Base-by-base conservation (phyloP, 2,888 invertebrate genomes). In the Adela reaumurella region DNA sequence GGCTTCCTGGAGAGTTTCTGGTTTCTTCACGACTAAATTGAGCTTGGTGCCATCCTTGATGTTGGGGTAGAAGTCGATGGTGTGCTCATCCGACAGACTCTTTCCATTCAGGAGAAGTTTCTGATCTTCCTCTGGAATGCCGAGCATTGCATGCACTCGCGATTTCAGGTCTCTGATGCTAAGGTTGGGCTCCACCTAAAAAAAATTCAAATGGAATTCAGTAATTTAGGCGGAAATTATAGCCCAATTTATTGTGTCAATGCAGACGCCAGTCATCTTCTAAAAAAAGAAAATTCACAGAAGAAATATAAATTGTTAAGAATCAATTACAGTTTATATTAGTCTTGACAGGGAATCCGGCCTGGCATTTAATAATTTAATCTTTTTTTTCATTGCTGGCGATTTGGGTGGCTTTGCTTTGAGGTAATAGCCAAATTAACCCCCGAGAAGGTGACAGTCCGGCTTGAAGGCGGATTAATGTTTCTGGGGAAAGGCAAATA, bases 11-110 rank as follows among this genome's bases (percentile, higher is more conserved):
- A 91, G 65, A 0, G 82, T 70, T 48, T 86, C 85, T 6, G 83
- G 82, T 57, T 88, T 89, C 60, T 86, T 88, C 3, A 89, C 82
- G 19, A 90, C 77, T 51, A 91, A 69, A 61, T 87, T 87, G 44
- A 92, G 62, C 65, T 88, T 91, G 16, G 86, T 83, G 1, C 90
- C 90, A 52, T 90, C 88, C 64, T 86, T 87, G 29, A 91, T 87
- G 54, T 82, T 81, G 4, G 86, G 84, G 64, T 91, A 91, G 44
- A 84, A 84, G 43, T 82, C 78, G 45, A 92, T 68, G 6, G 80
- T 81, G 59, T 88, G 87, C 46, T 89, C 87, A 60, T 92, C 90
- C 60, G 83, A 73, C 48, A 92, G 68, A 1, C 89, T 82, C 57
- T 88, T 83, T 1, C 91, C 91, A 4, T 84, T 70, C n/a, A 86